Evolutionary conservation across 2,113 vertebrate genomes (phyloP).

Genomic region (Pelobates fuscus): DNA sequence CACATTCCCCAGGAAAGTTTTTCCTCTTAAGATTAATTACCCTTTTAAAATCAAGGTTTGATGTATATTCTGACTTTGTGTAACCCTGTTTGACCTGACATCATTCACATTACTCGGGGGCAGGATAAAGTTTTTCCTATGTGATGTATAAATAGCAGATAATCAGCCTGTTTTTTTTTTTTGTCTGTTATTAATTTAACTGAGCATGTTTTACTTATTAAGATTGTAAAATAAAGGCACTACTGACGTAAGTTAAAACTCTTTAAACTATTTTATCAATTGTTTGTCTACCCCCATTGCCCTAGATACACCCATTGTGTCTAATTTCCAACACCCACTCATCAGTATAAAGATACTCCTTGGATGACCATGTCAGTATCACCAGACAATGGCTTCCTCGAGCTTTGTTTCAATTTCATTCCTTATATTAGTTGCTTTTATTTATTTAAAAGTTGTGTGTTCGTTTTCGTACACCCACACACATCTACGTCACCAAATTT

Average conservation of each 20-base stretch:
- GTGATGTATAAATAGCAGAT: constrained; percentile 70
- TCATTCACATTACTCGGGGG: constrained; percentile 65
- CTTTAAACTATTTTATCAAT: constrained; percentile 39
- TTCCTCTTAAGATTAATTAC: constrained; percentile 80
- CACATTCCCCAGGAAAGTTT: constrained; percentile 75
- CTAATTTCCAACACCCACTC: too few relatives aligned
- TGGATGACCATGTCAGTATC: too few relatives aligned
- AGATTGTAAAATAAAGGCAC: constrained; percentile 60
- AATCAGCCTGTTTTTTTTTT: constrained; percentile 70
- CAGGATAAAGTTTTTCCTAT: constrained; percentile 66
- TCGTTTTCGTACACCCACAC: constrained; percentile 13
- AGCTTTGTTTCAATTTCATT: background rate
- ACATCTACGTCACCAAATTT: background rate
- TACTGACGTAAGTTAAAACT: constrained; percentile 60
- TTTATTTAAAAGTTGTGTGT: background rate
- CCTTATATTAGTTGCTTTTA: background rate
- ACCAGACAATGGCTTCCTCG: too few relatives aligned
- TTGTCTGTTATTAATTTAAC: constrained; percentile 71
- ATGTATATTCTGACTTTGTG: constrained; percentile 75
- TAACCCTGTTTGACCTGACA: constrained; percentile 81
- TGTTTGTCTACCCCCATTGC: too few relatives aligned
- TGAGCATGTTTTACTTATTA: constrained; percentile 67
- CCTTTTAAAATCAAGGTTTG: constrained; percentile 80
- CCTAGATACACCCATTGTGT: too few relatives aligned
- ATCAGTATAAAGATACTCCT: too few relatives aligned